Conservation (phyloP, 2,888 invertebrate genomes). For the Trissoscelio sp. region DNA sequence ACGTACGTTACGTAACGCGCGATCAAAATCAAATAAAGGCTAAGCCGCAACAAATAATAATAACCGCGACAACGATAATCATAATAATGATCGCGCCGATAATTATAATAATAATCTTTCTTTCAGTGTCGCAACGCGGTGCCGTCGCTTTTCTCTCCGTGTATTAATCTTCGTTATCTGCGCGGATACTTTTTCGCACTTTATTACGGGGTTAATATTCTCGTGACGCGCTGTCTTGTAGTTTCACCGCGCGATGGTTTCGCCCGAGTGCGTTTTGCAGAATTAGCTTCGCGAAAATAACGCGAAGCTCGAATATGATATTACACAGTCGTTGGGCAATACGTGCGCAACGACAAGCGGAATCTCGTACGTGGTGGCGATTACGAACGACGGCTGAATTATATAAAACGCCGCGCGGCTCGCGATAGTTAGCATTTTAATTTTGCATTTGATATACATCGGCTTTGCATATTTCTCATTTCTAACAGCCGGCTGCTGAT, state of each 20-base stretch:
- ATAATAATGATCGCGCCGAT: constrained; percentile 26
- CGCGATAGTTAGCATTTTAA: constrained; percentile 67
- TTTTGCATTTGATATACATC: constrained; percentile 68
- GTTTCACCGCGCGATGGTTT: constrained; percentile 63
- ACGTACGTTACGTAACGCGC: constrained; percentile 28
- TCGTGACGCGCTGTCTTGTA: constrained; percentile 65
- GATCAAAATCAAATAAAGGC: constrained; percentile 46
- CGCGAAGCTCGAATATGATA: constrained; percentile 61
- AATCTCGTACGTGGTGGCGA: constrained; percentile 63
- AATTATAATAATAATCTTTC: constrained; percentile 42
- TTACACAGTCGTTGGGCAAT: constrained; percentile 63
- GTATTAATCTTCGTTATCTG: constrained; percentile 68
- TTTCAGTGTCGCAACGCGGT: constrained; percentile 46
- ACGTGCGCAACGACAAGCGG: constrained; percentile 46
- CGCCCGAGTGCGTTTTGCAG: constrained; percentile 63
- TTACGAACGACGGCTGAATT: constrained; percentile 68
- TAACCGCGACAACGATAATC: constrained; percentile 31
- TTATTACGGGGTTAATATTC: constrained; percentile 58
- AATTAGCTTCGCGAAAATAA: constrained; percentile 63
- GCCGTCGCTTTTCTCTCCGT: constrained; percentile 47
- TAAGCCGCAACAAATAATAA: constrained; percentile 5
- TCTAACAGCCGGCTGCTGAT: constrained; percentile 43
- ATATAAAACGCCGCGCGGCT: constrained; percentile 63
- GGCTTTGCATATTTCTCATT: constrained; percentile 62
- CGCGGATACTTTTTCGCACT: constrained; percentile 46